Evolutionary conservation across 2,113 vertebrate species (phyloP), one percentile per base, ranked within the genome.

Genomic region (Bungarus multicinctus): DNA sequence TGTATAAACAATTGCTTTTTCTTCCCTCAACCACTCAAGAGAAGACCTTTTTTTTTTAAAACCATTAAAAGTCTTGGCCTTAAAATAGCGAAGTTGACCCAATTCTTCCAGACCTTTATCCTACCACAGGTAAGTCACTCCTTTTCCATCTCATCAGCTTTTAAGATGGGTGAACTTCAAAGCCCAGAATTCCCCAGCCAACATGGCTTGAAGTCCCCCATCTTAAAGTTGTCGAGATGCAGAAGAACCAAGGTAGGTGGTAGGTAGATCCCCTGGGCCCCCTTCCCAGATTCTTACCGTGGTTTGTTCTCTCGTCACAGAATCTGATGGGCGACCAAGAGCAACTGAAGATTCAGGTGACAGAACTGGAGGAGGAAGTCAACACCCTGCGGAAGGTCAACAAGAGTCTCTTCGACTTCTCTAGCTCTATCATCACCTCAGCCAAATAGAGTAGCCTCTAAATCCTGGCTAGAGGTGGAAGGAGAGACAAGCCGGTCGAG

Each of bases 331-430:
- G 98, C 0, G 98, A 98, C 54, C 98, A 98, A 3, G 99, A 99
- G 93, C 99, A 99, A 94, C 98, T 98, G 64, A 98, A 98, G 20
- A 98, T 98, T 45, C 98, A 99, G 0, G 98, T 99, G 53, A 97
- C 98, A 0, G 99, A 99, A 95, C 97, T 99, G 88, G 99, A 99
- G 91, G 99, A 99, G 27, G 99, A 99, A 95, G 98, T 99, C 93
- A 98, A 97, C 92, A 98, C 98, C 69, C 97, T 99, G 95, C 98
- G 99, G 92, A 99, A 99, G 92, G 98, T 99, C 97, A 99, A 99
- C 97, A 99, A 99, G 87, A 98, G 99, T 96, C 97, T 99, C 58
- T 99, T 98, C 0, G 98, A 99, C 95, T 99, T 99, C 96, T 99
- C 99, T 2, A 98, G 98, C 4, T 98, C 98, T 94, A 97, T 99